Conservation (phyloP, 2,797 vertebrate species). For the Sparidentex hasta region DNA sequence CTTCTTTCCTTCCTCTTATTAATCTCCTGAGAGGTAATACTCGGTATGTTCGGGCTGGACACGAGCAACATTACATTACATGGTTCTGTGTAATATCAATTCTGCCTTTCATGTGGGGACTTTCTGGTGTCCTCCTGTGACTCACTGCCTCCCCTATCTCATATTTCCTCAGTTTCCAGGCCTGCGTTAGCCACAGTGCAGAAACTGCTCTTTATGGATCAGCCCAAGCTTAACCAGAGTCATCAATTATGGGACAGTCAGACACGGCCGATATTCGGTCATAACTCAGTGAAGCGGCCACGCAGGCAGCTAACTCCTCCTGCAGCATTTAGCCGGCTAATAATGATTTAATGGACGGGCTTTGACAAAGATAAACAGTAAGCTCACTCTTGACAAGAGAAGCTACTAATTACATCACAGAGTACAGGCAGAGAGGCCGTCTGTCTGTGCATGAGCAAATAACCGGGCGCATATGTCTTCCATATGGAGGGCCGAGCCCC, state of each 20-base stretch:
- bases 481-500: constrained; percentile 64
- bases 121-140: constrained; percentile 73
- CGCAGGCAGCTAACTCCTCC: constrained; percentile 65
- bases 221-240: constrained; percentile 56
- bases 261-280: constrained; percentile 70
- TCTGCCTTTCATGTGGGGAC: constrained; percentile 72
- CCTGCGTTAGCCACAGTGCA: constrained; percentile 70
- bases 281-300: constrained; percentile 68
- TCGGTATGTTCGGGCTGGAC: constrained; percentile 31
- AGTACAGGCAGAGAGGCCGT: constrained; percentile 54
- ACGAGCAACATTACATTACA: constrained; percentile 55
- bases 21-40: constrained; percentile 47
- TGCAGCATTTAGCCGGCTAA: constrained; percentile 75
- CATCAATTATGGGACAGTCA: constrained; percentile 75
- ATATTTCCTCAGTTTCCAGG: constrained; percentile 71
- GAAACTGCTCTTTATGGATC: constrained; percentile 76
- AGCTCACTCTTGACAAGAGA: constrained; percentile 66
- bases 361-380: constrained; percentile 73
- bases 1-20: constrained; percentile 42
- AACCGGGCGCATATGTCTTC: constrained; percentile 63
- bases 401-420: constrained; percentile 77
- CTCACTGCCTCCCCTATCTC: constrained; percentile 73
- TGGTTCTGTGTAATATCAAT: constrained; percentile 56
- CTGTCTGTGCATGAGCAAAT: constrained; percentile 58
- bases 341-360: constrained; percentile 75